phyloP scores from a whole-genome alignment of 2,888 invertebrate genomes.

The Himalopsyche anomala region DNA sequence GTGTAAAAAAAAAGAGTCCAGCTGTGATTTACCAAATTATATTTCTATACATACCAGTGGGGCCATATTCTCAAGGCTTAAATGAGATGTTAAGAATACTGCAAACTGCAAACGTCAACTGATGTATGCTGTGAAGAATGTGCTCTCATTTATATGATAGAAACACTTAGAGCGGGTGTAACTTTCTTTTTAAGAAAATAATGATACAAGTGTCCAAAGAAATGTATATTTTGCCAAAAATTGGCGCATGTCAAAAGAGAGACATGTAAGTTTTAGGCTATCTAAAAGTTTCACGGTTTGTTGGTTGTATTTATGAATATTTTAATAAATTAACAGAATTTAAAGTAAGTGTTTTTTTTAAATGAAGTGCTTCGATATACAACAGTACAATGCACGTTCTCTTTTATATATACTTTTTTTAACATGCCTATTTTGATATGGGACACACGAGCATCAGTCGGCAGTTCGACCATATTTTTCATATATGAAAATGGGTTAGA shows the following conservation, averaged over 20 bases:
- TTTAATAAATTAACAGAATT: constrained; percentile 12
- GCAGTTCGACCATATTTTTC: no score
- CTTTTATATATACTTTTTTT: no score
- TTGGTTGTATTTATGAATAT: constrained; percentile 1
- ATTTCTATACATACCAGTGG: neutral
- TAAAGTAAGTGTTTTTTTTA: neutral
- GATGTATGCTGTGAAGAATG: neutral
- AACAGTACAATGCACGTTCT: no score
- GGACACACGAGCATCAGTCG: no score
- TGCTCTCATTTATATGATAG: neutral
- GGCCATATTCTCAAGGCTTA: constrained; percentile 1
- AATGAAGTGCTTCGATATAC: neutral
- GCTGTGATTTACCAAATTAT: no score
- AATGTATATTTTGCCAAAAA: constrained; percentile 4
- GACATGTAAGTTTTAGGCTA: neutral
- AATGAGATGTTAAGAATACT: neutral
- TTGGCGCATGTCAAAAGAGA: neutral
- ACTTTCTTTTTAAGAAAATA: constrained; percentile 13
- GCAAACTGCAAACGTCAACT: neutral
- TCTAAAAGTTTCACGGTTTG: neutral
- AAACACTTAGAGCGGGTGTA: neutral
- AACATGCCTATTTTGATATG: no score
- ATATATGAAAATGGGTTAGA: no score
- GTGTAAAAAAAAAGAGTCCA: no score
- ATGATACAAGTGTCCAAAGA: neutral